Evolutionary conservation across 2,888 invertebrate genomes (phyloP), one percentile per base, ranked within the genome.

Genomic region (Lasioglossum lativentre): DNA sequence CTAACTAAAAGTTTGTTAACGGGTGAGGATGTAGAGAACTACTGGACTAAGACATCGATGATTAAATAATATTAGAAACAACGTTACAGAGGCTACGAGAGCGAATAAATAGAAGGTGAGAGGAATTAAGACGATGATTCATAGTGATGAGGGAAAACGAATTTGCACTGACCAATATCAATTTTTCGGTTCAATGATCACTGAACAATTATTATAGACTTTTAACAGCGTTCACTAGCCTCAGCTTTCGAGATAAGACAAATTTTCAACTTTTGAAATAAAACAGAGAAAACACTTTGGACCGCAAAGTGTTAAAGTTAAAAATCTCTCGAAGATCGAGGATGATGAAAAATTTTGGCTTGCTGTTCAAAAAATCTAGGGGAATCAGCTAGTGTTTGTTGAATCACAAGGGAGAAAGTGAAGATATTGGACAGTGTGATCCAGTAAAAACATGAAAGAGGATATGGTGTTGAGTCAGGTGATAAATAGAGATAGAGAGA

Each of bases 1-100:
- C 84, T 76, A 70, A 68, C 38, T 27, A 66, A 27, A n/a, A 27
- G 59, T 83, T 78, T 38, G 40, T 63, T 38, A 68, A 63, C 30
- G 59, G 12, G 14, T 74, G 38, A 23, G 63, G 1, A 38, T 56
- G 63, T 23, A 38, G 10, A 27, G 38, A 47, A 70, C 78, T 71
- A 75, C 71, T 63, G 63, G 74, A 59, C 56, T 30, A 70, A 68
- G 56, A 73, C 71, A 68, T 72, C 72, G 84, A 75, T 78, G 34
- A 79, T 63, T 14, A 71, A 59, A 73, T 8, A n/a, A 59, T 66
- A 85, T 79, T 85, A 85, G 63, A 45, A 56, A 76, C 75, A 68
- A 79, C 66, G 75, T 40, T 73, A 82, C 59, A 52, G 40, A 42
- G 59, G 42, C 38, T 75, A 45, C 66, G 38, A 59, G 19, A 77